phyloP scores from a whole-genome alignment of 2,797 vertebrate genomes.

The Sebastes nivosus region DNA sequence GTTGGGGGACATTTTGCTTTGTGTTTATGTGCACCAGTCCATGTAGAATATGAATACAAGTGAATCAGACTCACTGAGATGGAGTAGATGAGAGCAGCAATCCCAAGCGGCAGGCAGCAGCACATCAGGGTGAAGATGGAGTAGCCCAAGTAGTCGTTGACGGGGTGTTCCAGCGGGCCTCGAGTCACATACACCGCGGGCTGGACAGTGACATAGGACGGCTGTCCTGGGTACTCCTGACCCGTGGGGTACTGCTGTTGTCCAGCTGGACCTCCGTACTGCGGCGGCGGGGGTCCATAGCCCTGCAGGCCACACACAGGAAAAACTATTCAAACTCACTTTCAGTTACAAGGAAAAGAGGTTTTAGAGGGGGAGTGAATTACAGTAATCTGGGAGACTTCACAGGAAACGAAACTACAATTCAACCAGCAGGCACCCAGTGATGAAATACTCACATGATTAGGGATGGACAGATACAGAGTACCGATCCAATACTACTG shows the following conservation, averaged over 20 bases:
- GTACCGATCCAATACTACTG: too few species aligned
- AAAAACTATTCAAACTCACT: not conserved
- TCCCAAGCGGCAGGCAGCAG: constrained; percentile 83
- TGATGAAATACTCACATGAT: not conserved
- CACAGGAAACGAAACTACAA: not conserved
- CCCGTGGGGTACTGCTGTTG: constrained; percentile 20
- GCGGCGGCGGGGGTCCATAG: constrained; percentile 8
- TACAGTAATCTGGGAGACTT: not conserved
- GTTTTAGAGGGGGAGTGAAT: fast-evolving
- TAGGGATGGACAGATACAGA: too few species aligned
- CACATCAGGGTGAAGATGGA: constrained; percentile 84
- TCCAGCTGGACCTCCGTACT: constrained; percentile 21
- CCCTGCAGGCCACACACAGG: constrained; percentile 25
- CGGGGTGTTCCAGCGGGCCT: constrained; percentile 39
- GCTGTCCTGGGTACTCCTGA: constrained; percentile 41
- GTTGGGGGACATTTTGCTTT: not conserved
- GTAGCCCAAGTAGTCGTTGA: constrained; percentile 79
- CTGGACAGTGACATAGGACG: constrained; percentile 53
- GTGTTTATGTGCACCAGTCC: not conserved
- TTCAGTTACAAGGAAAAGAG: not conserved
- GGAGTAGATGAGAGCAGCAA: constrained; percentile 82
- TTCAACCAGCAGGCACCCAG: not conserved
- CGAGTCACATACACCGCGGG: constrained; percentile 57
- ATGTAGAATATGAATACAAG: not conserved
- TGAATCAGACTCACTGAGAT: constrained; percentile 75